Conservation (phyloP, 64 coral and sea anemone species). For the Orbicella faveolata region DNA sequence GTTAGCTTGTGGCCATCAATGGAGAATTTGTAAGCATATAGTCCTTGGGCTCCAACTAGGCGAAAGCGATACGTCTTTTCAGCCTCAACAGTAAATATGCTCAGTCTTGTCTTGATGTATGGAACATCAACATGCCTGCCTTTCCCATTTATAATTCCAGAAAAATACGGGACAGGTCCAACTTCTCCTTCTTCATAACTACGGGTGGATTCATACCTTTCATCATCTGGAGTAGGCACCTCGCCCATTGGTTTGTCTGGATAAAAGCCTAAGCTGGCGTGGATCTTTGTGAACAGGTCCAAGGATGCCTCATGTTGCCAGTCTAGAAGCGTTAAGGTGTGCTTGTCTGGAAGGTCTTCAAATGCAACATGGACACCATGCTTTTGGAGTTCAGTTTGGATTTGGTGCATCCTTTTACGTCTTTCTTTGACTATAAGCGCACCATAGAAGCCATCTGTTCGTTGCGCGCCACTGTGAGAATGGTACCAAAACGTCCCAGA, state of each 20-base stretch:
- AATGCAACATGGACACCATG: not conserved
- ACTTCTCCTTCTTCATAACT: slow-evolving; percentile 16
- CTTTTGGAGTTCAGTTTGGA: not conserved
- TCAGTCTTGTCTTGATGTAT: slow-evolving; percentile 45
- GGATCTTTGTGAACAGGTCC: slow-evolving; percentile 25
- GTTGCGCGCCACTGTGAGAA: slow-evolving; percentile 52
- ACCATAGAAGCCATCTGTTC: slow-evolving; percentile 63
- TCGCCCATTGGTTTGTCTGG: slow-evolving; percentile 25
- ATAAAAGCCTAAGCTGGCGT: slow-evolving; percentile 20
- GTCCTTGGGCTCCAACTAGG: slow-evolving; percentile 53
- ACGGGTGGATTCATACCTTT: not conserved
- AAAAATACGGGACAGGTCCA: slow-evolving; percentile 68
- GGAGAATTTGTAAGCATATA: slow-evolving; percentile 69
- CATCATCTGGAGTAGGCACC: slow-evolving; percentile 40
- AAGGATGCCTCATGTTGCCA: slow-evolving; percentile 56
- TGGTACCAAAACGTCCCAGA: slow-evolving; percentile 67
- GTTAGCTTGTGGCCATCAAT: slow-evolving; percentile 64
- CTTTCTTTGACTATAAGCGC: slow-evolving; percentile 46
- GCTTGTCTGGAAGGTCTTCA: slow-evolving; percentile 23
- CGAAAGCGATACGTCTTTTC: slow-evolving; percentile 63
- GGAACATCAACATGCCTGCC: slow-evolving; percentile 58
- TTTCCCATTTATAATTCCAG: slow-evolving; percentile 78
- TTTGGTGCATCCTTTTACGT: not conserved
- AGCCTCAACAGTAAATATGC: slow-evolving; percentile 54
- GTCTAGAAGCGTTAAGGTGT: slow-evolving; percentile 50